Evolutionary conservation across 2,113 vertebrate genomes (phyloP).

Genomic region (Centropus bengalensis): DNA sequence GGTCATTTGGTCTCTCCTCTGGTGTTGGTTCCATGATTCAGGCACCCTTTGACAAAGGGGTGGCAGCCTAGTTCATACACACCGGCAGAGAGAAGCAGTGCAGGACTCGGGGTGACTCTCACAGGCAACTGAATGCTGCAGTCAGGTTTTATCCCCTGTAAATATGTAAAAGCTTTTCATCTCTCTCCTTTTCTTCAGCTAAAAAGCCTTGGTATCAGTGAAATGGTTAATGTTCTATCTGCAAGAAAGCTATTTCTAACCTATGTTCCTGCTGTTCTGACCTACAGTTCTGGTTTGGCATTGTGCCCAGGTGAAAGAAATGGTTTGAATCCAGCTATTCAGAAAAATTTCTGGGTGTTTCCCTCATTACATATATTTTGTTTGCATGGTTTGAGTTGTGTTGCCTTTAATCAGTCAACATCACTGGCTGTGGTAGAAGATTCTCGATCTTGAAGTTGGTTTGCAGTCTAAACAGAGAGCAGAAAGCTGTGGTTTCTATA

Average conservation of each 20-base stretch:
- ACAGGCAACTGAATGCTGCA: background rate
- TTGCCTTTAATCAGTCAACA: background rate
- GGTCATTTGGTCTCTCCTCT: background rate
- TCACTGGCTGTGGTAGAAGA: constrained; percentile 17
- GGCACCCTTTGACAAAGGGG: background rate
- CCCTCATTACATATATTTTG: background rate
- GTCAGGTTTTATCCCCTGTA: background rate
- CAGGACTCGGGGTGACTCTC: background rate
- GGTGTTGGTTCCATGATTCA: background rate
- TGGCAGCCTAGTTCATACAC: background rate
- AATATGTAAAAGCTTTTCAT: background rate
- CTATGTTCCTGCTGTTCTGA: background rate
- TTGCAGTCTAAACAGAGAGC: background rate
- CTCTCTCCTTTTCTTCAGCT: background rate
- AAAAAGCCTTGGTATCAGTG: background rate
- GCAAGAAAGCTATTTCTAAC: background rate
- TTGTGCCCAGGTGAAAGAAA: background rate
- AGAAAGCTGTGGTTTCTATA: constrained; percentile 57
- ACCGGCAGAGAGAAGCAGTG: background rate
- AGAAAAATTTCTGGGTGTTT: background rate
- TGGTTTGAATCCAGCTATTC: background rate
- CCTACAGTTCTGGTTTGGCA: background rate
- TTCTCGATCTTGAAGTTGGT: constrained; percentile 30
- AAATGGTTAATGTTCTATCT: background rate
- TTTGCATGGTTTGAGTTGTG: background rate